Percentiles rank a stretch among this genome's conserved stretches.
These are phyloP conservation scores for Drosophila kanapiae DNA, from an alignment of 1,140 invertebrate species.

Conservation along the genomic window DNA sequence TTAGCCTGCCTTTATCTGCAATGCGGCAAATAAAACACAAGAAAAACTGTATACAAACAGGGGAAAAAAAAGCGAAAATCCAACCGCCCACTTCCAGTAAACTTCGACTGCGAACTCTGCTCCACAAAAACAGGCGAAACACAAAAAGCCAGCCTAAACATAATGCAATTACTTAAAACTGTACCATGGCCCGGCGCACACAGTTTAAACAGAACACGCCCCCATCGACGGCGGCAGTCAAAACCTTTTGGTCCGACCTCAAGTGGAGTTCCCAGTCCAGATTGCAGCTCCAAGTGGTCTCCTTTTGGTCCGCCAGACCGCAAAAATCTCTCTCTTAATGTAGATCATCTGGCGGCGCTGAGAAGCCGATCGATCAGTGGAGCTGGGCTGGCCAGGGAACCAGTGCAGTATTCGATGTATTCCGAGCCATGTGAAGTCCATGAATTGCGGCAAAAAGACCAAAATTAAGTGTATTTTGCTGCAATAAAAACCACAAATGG, in stretches of 20 bases:
- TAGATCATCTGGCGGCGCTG: conserved; percentile 81
- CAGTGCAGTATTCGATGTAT: background rate
- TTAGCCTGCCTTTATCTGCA: conserved; percentile 47
- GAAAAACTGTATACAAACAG: conserved; percentile 2
- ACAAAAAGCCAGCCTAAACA: conserved; percentile 66
- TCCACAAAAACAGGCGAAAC: conserved; percentile 52
- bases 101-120: conserved; percentile 64
- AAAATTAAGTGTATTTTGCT: conserved; percentile 81
- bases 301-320: conserved; percentile 22
- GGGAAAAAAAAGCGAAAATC: conserved; percentile 31
- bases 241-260: conserved; percentile 59
- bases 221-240: conserved; percentile 59
- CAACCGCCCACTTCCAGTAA: conserved; percentile 67
- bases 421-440: conserved; percentile 72
- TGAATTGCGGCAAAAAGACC: conserved; percentile 79
- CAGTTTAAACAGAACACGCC: conserved; percentile 77
- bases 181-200: conserved; percentile 74
- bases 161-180: conserved; percentile 84
- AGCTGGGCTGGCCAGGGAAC: conserved; percentile 28
- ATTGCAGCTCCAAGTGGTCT: conserved; percentile 12
- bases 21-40: conserved; percentile 26
- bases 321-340: conserved; percentile 82
- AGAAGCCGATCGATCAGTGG: conserved; percentile 69
- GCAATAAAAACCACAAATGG: conserved; percentile 65
- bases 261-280: conserved; percentile 11